Percentiles rank a stretch among this genome's conserved stretches.
phyloP scores from a whole-genome alignment of 2,888 invertebrate species.

The Eupeodes luniger region DNA sequence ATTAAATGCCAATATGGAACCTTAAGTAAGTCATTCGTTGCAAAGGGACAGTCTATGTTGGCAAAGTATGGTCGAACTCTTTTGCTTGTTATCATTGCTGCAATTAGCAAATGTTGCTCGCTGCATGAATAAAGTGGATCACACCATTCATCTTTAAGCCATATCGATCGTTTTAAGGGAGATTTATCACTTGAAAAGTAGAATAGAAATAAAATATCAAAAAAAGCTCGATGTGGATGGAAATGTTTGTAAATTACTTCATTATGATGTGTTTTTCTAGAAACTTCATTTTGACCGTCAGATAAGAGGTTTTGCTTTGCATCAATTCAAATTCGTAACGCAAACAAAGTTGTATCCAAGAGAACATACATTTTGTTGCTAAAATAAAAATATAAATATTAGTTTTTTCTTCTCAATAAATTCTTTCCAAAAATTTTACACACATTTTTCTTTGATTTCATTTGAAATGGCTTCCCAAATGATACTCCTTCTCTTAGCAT shows the following conservation, averaged over 20 bases:
- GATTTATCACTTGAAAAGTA: conserved; percentile 49
- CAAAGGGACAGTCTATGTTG: conserved; percentile 30
- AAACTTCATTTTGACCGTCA: conserved; percentile 77
- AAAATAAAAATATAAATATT: not conserved
- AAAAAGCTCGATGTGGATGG: too few species aligned
- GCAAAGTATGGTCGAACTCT: conserved; percentile 48
- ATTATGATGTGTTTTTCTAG: conserved; percentile 75
- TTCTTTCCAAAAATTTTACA: not conserved
- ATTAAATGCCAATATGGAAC: conserved; percentile 39
- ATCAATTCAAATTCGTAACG: conserved; percentile 81
- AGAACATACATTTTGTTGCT: conserved; percentile 81
- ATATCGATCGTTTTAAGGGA: conserved; percentile 32
- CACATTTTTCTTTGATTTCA: conserved; percentile 79
- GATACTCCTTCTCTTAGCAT: conserved; percentile 79
- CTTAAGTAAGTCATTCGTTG: conserved; percentile 2
- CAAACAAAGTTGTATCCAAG: conserved; percentile 79
- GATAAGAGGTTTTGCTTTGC: conserved; percentile 48
- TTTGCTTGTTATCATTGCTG: conserved; percentile 43
- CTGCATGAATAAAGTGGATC: conserved; percentile 36
- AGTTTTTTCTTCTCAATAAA: not conserved
- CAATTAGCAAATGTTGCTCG: conserved; percentile 50
- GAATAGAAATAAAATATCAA: not conserved
- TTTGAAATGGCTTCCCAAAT: conserved; percentile 81
- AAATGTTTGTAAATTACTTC: conserved; percentile 67
- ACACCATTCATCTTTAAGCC: conserved; percentile 33